phyloP scores from a whole-genome alignment of 2,113 vertebrate genomes.

The Chloropsis hardwickii region DNA sequence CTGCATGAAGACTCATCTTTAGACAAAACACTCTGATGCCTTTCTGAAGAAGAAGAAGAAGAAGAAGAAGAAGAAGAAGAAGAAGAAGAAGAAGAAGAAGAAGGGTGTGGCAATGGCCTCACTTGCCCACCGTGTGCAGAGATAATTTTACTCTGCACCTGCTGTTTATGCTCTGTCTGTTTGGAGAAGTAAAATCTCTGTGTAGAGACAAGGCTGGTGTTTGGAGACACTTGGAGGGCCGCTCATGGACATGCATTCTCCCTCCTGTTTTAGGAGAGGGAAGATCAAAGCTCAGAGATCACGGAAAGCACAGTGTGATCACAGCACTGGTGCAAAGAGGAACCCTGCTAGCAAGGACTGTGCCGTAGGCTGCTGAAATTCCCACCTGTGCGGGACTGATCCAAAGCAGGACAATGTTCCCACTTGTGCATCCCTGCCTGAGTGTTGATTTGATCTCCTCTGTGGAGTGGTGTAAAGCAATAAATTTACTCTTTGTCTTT shows the following conservation, averaged over 20 bases:
- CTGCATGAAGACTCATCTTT: background rate
- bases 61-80: too few species aligned
- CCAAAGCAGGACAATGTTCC: accelerated
- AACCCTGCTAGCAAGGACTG: background rate
- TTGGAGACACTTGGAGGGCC: background rate
- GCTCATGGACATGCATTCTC: background rate
- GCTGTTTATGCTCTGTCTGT: background rate
- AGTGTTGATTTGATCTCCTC: too few species aligned
- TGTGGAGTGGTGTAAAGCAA: too few species aligned
- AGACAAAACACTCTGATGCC: background rate
- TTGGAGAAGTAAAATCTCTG: background rate
- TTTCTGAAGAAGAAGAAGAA: background rate
- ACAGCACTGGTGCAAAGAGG: background rate
- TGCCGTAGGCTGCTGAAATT: background rate
- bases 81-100: background rate
- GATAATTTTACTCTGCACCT: background rate
- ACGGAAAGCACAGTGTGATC: too few species aligned
- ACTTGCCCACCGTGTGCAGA: too few species aligned
- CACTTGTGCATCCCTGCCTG: background rate
- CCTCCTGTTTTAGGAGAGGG: background rate
- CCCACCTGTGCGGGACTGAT: background rate
- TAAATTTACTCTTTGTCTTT: background rate
- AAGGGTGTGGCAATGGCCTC: too few species aligned
- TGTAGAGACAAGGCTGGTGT: accelerated
- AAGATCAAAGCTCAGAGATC: background rate